phyloP scores from a whole-genome alignment of 2,113 vertebrate genomes.

The Leptocoma aspasia region DNA sequence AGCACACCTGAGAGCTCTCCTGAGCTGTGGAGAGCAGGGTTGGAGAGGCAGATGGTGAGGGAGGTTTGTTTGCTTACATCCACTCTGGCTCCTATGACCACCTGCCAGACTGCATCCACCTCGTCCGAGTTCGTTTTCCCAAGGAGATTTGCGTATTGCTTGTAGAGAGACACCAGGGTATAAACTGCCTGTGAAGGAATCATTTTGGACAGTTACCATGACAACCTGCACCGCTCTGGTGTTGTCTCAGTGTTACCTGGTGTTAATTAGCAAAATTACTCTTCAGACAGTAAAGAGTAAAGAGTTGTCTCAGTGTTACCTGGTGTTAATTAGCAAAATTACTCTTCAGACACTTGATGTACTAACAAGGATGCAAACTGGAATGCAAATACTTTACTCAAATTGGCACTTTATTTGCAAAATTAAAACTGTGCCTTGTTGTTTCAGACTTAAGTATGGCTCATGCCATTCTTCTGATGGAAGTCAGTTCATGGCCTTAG shows the following conservation, averaged over 20 bases:
- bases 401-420: not conserved
- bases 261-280: not conserved
- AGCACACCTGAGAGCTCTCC: not conserved
- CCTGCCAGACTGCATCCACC: conserved; percentile 80
- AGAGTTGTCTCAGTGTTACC: not conserved
- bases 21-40: not conserved
- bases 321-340: not conserved
- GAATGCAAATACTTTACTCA: not conserved
- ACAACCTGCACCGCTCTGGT: not conserved
- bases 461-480: not conserved
- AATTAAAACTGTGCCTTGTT: not conserved
- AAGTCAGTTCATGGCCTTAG: not conserved
- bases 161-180: conserved; percentile 77
- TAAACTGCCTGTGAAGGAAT: conserved; percentile 73
- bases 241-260: not conserved
- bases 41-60: not conserved
- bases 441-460: not conserved
- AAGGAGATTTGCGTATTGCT: conserved; percentile 71
- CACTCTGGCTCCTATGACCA: conserved; percentile 81
- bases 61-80: conserved; percentile 56
- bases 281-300: too few species aligned
- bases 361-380: not conserved
- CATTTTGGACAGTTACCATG: not conserved
- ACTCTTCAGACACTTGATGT: not conserved
- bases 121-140: conserved; percentile 77